phyloP scores from a whole-genome alignment of 2,888 invertebrate species.

The Diplazon laetatorius region DNA sequence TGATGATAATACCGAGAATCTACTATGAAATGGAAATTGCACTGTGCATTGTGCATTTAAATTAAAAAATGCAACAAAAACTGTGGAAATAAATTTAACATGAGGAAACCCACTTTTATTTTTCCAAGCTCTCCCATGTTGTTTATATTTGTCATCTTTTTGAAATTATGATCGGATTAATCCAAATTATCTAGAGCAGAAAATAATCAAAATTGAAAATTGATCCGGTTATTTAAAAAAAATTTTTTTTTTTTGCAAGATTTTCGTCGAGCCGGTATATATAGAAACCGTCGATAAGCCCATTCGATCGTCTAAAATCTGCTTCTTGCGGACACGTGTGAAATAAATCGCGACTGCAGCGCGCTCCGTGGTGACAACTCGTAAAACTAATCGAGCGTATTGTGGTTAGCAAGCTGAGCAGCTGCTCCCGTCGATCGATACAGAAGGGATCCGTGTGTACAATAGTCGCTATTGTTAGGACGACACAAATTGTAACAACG shows the following conservation, averaged over 20 bases:
- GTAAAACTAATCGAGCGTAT: background rate
- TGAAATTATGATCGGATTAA: too few species aligned
- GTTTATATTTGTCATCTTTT: too few species aligned
- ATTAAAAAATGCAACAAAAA: too few species aligned
- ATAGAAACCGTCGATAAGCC: background rate
- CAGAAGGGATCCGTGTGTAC: slow-evolving; percentile 14
- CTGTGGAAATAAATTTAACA: too few species aligned
- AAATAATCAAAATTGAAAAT: too few species aligned
- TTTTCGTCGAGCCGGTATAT: background rate
- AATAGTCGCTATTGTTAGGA: background rate
- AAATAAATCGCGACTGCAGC: slow-evolving; percentile 10
- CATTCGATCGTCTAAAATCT: background rate
- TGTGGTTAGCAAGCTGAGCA: background rate
- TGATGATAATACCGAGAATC: too few species aligned
- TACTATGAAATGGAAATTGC: too few species aligned
- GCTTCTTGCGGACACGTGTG: background rate
- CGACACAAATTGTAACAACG: slow-evolving; percentile 2
- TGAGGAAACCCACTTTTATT: too few species aligned
- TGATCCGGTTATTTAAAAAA: background rate
- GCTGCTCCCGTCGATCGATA: slow-evolving; percentile 26
- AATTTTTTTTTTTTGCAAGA: background rate
- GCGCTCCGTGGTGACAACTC: background rate
- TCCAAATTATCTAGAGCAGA: too few species aligned
- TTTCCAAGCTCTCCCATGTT: too few species aligned
- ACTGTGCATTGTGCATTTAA: too few species aligned